Evolutionary conservation across 2,113 vertebrate species (phyloP), one percentile per base, ranked within the genome.

Genomic region (Cynopterus brachyotis): DNA sequence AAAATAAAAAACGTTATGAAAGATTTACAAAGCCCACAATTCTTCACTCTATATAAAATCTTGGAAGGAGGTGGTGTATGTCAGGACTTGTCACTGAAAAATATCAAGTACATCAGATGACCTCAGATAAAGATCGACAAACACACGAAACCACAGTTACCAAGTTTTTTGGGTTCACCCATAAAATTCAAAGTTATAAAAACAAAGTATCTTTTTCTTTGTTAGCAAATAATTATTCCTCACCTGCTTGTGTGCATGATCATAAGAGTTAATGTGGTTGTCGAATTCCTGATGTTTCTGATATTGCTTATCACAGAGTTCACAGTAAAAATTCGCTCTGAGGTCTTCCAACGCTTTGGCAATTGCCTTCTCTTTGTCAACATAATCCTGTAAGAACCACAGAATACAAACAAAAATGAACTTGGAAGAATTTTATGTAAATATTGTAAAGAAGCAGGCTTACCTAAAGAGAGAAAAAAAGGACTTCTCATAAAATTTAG

Each of bases 231-330:
- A 82, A 84, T 69, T 24, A 69, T 42, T 85, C 35, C 95, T 98
- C 97, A 99, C 99, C 99, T 99, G 99, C 97, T 99, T 99, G 98
- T 99, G 99, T 84, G 99, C 99, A 0, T 99, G 99, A 97, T 99
- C 99, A 0, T 99, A 99, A 1, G 99, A 99, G 98, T 99, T 99
- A 69, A 99, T 99, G 98, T 99, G 99, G 99, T 99, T 99, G 99
- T 99, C 99, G 98, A 99, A 99, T 96, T 99, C 99, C 88, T 99
- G 99, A 96, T 99, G 99, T 97, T 99, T 99, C 91, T 99, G 99
- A 95, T 99, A 99, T 98, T 99, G 99, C 97, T 99, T 99, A 98
- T 99, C 99, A 98, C 99, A 99, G 13, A 99, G 99, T 97, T 99
- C 99, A 97, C 99, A 99, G 98, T 99, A 99, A 98, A 99, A 99